Conservation (phyloP, 2,888 invertebrate genomes). For the Nymphalis c-album region DNA sequence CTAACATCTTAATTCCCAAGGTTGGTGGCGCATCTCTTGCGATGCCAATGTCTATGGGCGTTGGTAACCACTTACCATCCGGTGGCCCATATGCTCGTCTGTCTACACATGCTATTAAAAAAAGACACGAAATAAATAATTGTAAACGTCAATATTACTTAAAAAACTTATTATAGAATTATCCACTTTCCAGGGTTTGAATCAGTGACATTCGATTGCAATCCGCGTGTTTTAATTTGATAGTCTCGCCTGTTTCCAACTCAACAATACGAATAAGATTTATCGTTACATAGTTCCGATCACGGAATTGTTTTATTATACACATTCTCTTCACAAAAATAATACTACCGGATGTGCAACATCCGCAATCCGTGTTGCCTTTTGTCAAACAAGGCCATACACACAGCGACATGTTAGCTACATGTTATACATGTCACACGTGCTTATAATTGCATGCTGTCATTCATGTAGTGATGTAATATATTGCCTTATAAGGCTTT, state of each 20-base stretch:
- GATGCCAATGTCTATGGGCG: too few relatives aligned
- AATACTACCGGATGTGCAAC: conserved; percentile 20
- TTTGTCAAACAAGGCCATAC: conserved; percentile 32
- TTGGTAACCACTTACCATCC: too few relatives aligned
- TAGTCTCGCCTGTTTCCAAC: too few relatives aligned
- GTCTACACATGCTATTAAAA: too few relatives aligned
- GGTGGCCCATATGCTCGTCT: too few relatives aligned
- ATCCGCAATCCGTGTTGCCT: conserved; percentile 28
- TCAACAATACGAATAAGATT: background rate
- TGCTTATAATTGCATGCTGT: conserved; percentile 35
- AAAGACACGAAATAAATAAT: too few relatives aligned
- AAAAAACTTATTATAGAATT: too few relatives aligned
- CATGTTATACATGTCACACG: conserved; percentile 28
- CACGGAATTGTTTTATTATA: background rate
- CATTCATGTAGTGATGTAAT: conserved; percentile 31
- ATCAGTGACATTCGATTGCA: background rate
- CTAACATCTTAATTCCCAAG: too few relatives aligned
- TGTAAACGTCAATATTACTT: too few relatives aligned
- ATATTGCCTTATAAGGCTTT: conserved; percentile 17
- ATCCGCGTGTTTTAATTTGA: background rate
- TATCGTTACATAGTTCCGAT: background rate
- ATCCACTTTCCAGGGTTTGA: too few relatives aligned
- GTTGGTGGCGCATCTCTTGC: too few relatives aligned
- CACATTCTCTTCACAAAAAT: conserved; percentile 5
- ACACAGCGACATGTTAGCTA: conserved; percentile 18